These are phyloP conservation scores for Rhagologus leucostigma DNA, from an alignment of 2,113 vertebrate species.

Conservation along the genomic window DNA sequence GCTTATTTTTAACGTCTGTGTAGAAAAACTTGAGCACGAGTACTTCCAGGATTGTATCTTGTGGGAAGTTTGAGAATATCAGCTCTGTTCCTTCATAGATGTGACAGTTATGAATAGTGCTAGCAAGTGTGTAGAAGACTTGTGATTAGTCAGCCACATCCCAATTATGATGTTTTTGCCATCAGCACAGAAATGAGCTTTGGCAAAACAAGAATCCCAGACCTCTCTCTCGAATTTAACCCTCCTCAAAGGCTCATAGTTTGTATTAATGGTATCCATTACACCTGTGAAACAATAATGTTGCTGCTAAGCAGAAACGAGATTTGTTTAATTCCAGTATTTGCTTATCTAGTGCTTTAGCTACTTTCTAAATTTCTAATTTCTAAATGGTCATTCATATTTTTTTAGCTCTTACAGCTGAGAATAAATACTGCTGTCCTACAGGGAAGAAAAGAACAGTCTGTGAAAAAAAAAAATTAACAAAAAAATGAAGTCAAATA, in stretches of 20 bases:
- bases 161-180: not conserved
- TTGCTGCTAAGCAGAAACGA: accelerated
- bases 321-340: not conserved
- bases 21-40: not conserved
- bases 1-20: not conserved
- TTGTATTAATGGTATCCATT: not conserved
- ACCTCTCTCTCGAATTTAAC: not conserved
- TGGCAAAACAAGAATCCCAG: not conserved
- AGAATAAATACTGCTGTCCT: not conserved
- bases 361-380: not conserved
- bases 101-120: not conserved
- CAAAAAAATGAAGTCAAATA: accelerated
- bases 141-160: not conserved
- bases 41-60: not conserved
- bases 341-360: not conserved
- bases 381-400: not conserved
- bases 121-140: not conserved
- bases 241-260: not conserved
- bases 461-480: not conserved
- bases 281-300: not conserved
- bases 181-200: not conserved
- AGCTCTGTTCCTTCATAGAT: not conserved
- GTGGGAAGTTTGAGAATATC: not conserved
- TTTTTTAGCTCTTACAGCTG: not conserved
- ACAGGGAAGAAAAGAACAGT: not conserved